Evolutionary conservation across 2,113 vertebrate species (phyloP).

Genomic region (Sclerurus mexicanus): DNA sequence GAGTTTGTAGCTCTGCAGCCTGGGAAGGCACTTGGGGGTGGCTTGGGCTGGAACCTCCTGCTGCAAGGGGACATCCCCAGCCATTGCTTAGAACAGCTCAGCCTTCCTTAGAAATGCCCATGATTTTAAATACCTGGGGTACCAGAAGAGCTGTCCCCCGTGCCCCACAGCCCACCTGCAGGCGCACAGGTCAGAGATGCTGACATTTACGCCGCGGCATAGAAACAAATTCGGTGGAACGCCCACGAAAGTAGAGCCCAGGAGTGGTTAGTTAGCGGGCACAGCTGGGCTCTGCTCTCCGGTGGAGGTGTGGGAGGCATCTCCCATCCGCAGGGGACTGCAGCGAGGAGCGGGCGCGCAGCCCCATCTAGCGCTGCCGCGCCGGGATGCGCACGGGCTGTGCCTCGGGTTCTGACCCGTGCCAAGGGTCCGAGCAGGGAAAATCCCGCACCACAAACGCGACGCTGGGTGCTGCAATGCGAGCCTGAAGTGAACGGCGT

Average conservation of each 20-base stretch:
- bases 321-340: accelerated
- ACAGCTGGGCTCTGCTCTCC: not conserved
- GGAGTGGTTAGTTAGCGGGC: accelerated
- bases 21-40: not conserved
- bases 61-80: not conserved
- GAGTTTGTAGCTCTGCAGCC: not conserved
- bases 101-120: not conserved
- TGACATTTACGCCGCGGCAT: accelerated
- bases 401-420: accelerated
- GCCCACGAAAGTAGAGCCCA: accelerated
- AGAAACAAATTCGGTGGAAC: not conserved
- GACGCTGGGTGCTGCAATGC: not conserved
- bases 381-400: accelerated
- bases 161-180: accelerated
- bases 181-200: not conserved
- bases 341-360: not conserved
- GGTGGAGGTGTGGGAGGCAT: accelerated
- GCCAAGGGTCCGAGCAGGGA: accelerated
- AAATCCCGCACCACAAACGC: accelerated
- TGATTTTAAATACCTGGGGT: not conserved
- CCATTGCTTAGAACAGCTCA: not conserved
- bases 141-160: not conserved
- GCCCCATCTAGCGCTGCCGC: slow-evolving; percentile 39
- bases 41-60: not conserved
- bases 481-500: not conserved